Conservation (phyloP, 2,113 vertebrate species). For the Rhinolophus ferrumequinum region DNA sequence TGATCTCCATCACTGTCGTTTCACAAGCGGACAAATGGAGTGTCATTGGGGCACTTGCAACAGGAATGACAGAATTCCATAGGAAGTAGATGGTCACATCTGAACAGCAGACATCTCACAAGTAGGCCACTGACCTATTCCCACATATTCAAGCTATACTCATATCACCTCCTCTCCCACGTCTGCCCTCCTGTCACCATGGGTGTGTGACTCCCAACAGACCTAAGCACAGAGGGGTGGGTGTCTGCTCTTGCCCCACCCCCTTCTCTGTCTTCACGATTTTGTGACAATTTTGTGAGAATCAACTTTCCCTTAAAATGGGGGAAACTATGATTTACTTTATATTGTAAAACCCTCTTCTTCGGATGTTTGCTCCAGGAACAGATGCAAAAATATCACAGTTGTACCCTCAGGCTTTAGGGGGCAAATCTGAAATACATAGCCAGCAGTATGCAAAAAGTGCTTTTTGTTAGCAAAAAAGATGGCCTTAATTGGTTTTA, state of each 20-base stretch:
- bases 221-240: not conserved
- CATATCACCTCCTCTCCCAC: not conserved
- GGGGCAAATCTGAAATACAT: not conserved
- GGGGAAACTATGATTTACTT: not conserved
- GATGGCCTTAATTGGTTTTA: not conserved
- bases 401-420: not conserved
- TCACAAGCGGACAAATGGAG: not conserved
- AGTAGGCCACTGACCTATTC: not conserved
- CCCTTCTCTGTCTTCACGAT: not conserved
- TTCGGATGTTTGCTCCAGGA: not conserved
- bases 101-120: not conserved
- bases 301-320: not conserved
- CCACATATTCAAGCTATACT: fast-evolving
- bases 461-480: not conserved
- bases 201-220: fast-evolving
- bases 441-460: not conserved
- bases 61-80: not conserved
- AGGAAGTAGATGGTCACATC: fast-evolving
- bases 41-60: not conserved
- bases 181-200: not conserved
- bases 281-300: not conserved
- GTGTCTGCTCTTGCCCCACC: fast-evolving
- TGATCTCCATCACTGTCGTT: not conserved
- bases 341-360: not conserved
- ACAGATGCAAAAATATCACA: not conserved